Percentiles rank a stretch among this genome's conserved stretches.
phyloP scores from a whole-genome alignment of 2,888 invertebrate genomes.

The Seira musarum region DNA sequence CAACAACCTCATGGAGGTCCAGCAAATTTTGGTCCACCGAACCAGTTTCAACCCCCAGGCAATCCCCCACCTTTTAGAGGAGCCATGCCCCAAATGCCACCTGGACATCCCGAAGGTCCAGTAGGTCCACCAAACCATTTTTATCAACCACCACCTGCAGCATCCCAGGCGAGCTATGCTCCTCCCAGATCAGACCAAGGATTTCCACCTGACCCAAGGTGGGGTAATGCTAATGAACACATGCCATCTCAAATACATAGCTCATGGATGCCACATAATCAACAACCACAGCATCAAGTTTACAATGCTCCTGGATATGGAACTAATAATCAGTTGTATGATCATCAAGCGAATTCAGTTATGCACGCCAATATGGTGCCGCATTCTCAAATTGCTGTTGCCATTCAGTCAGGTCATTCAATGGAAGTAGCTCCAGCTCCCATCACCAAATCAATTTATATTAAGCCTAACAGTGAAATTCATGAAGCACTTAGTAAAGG shows the following conservation, averaged over 20 bases:
- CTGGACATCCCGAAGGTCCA: conserved; percentile 15
- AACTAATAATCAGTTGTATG: neutral
- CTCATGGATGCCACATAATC: conserved; percentile 19
- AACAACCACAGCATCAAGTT: conserved; percentile 4
- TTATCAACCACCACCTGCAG: neutral
- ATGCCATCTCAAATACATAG: conserved; percentile 20
- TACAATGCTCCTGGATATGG: neutral
- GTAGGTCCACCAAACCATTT: conserved; percentile 8
- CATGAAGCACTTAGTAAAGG: conserved; percentile 43
- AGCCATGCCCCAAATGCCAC: conserved; percentile 9
- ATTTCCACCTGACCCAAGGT: conserved; percentile 11
- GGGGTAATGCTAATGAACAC: conserved; percentile 4
- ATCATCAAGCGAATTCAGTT: neutral
- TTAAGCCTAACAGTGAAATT: conserved; percentile 50
- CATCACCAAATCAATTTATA: conserved; percentile 38
- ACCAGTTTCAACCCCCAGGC: neutral
- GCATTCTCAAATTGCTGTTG: neutral
- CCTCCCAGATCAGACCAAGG: neutral
- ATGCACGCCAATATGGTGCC: neutral
- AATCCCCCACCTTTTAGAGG: conserved; percentile 19
- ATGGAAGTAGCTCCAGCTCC: conserved; percentile 13
- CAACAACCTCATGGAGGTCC: conserved; percentile 11
- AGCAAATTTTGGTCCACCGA: conserved; percentile 14
- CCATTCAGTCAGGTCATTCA: conserved; percentile 11
- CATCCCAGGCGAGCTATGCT: neutral